Percentiles rank a stretch among this genome's conserved stretches.
phyloP scores from a whole-genome alignment of 2,888 invertebrate species.

The Zonitis immaculata region DNA sequence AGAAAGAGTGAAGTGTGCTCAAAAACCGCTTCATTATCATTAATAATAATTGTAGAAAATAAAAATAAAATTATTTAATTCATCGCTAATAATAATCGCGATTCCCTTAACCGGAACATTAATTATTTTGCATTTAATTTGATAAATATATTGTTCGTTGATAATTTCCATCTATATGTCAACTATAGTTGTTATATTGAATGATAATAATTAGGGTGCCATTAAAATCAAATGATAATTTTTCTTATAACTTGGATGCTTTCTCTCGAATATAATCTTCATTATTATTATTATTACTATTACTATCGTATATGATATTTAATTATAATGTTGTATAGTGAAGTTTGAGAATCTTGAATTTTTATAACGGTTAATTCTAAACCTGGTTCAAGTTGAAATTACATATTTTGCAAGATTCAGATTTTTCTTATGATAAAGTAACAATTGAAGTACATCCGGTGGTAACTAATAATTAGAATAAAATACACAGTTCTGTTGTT shows the following conservation, averaged over 20 bases:
- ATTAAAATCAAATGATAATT: slow-evolving; percentile 23
- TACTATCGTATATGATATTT: too few relatives aligned
- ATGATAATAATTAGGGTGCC: slow-evolving; percentile 19
- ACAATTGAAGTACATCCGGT: background rate
- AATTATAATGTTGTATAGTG: background rate
- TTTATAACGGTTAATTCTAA: background rate
- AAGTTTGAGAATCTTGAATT: background rate
- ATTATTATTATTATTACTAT: too few relatives aligned
- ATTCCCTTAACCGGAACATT: background rate
- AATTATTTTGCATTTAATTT: background rate
- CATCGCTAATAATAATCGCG: too few relatives aligned
- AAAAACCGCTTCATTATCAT: background rate
- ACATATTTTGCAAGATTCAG: background rate
- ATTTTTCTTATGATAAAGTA: background rate
- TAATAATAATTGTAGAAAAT: too few relatives aligned
- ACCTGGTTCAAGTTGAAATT: background rate
- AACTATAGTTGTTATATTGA: slow-evolving; percentile 7
- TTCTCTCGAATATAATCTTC: too few relatives aligned
- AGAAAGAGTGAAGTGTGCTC: background rate
- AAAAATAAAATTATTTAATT: too few relatives aligned
- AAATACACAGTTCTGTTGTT: background rate
- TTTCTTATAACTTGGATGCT: background rate
- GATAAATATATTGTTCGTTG: slow-evolving; percentile 17
- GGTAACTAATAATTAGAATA: background rate
- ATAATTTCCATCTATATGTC: slow-evolving; percentile 12